A percentile compares a stretch with the other conserved stretches of the same genome.
Evolutionary conservation across 1,140 invertebrate species (phyloP).

Genomic region (Steinernema khuongi): DNA sequence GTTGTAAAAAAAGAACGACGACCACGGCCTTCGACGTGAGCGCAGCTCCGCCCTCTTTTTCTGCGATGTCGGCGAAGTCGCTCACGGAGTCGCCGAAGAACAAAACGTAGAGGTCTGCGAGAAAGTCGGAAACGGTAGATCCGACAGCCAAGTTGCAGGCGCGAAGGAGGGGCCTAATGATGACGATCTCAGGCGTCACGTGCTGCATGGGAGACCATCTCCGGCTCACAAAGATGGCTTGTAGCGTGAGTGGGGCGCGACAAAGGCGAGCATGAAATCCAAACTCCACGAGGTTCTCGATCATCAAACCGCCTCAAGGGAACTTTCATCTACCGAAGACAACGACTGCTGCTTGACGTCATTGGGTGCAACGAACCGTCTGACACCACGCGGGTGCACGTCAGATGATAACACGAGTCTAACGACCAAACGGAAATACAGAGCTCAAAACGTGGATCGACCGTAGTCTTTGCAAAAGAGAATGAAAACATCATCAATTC

Average conservation of each 20-base stretch:
- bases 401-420: not conserved
- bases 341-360: not conserved
- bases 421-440: not conserved
- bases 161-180: not conserved
- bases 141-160: not conserved
- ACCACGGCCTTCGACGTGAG: conserved; percentile 9
- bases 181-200: not conserved
- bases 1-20: conserved; percentile 11
- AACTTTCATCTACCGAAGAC: not conserved
- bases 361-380: not conserved
- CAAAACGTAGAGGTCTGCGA: not conserved
- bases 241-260: not conserved
- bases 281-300: not conserved
- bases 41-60: conserved; percentile 10
- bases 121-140: not conserved
- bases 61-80: not conserved
- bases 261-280: not conserved
- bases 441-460: not conserved
- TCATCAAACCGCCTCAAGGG: not conserved
- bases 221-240: no score
- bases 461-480: not conserved
- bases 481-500: not conserved
- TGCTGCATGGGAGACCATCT: not conserved
- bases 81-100: not conserved
- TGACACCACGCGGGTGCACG: not conserved